Evolutionary conservation across 2,113 vertebrate species (phyloP), one percentile per base, ranked within the genome.

Genomic region (Cryptoleucopteryx plumbea): DNA sequence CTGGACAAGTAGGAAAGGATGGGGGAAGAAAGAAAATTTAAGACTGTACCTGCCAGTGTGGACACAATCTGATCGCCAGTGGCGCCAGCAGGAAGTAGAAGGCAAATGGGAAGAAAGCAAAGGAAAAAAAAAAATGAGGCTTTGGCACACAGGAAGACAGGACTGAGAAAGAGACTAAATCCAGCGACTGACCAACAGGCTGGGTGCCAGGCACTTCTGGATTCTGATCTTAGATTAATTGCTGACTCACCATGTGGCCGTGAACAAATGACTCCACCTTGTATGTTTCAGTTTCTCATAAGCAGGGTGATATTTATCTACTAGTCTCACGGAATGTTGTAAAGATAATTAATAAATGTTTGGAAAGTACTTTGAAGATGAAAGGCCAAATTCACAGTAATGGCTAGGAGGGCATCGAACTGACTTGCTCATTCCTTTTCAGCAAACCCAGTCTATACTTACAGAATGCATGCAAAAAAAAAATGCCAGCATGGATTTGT

Each of bases 291-390:
- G 59, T 90, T 93, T 94, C 86, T 94, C 70, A 82, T 73, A 67
- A 90, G 74, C 74, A 65, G 40, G 48, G 22, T 53, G 29, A 67
- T 68, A 61, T 90, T 94, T 92, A 94, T 91, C 94, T 94, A 65
- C 72, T 74, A 91, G 47, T 85, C 62, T 91, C 67, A 79, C 0
- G 16, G 72, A 90, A 70, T 88, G 90, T 71, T 86, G 86, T 90
- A 93, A 93, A 96, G 94, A 79, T 96, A 92, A 97, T 96, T 91
- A 94, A 95, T 88, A 90, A 75, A 95, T 42, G 74, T 52, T 94
- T 90, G 59, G 50, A 96, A 92, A 87, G 66, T 40, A 52, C 77
- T 88, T 81, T 79, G 82, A 94, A 93, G 91, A 90, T 91, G 61
- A 93, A 95, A 92, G 63, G 47, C 88, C 75, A 62, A 65, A 88